phyloP scores from a whole-genome alignment of 2,113 vertebrate species.

The Hippocampus guttulatus region DNA sequence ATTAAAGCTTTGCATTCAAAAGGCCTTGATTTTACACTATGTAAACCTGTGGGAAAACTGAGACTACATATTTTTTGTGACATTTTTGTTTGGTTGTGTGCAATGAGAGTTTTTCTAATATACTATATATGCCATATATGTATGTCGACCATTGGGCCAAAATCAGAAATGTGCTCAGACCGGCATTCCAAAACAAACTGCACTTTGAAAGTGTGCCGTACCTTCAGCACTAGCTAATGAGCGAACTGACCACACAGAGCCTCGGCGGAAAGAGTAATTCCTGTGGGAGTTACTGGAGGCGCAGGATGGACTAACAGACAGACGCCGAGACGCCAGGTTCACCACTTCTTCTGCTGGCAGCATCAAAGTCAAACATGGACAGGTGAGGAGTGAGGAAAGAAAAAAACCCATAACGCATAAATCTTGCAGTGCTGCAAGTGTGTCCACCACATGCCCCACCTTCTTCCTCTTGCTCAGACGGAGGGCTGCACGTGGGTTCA shows the following conservation, averaged over 20 bases:
- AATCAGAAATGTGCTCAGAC: neutral
- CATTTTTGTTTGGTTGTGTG: neutral
- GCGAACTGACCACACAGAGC: constrained; percentile 93
- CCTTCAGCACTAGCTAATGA: constrained; percentile 94
- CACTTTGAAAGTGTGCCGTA: constrained; percentile 37
- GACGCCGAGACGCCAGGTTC: constrained; percentile 91
- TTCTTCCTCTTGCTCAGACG: constrained; percentile 95
- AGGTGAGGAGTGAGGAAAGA: neutral
- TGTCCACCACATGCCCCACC: constrained; percentile 69
- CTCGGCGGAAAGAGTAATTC: constrained; percentile 95
- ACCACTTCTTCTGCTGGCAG: constrained; percentile 96
- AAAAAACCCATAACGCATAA: too few relatives aligned
- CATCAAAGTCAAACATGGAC: constrained; percentile 47
- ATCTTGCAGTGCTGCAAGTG: neutral
- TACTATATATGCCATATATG: too few relatives aligned
- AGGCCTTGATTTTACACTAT: too few relatives aligned
- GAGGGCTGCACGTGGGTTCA: constrained; percentile 90
- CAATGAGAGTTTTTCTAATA: neutral
- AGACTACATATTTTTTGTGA: too few relatives aligned
- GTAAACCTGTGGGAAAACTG: too few relatives aligned
- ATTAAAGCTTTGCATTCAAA: too few relatives aligned
- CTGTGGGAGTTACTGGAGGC: constrained; percentile 97
- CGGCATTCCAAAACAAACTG: neutral
- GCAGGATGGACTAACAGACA: constrained; percentile 96
- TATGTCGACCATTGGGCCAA: neutral